phyloP scores from a whole-genome alignment of 1,140 invertebrate genomes.

The Philotrypesis tridentata region DNA sequence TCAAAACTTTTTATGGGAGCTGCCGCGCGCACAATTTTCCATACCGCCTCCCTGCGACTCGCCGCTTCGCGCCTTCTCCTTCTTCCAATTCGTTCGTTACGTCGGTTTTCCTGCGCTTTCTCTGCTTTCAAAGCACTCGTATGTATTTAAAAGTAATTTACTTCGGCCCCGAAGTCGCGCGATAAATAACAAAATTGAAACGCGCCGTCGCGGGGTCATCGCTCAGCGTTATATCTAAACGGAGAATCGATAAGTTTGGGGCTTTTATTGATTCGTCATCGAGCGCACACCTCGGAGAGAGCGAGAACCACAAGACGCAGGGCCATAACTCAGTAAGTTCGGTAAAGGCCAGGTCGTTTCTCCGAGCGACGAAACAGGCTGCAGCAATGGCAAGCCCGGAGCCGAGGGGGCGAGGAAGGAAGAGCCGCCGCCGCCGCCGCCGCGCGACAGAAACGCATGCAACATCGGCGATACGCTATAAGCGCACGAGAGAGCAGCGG shows the following conservation, averaged over 20 bases:
- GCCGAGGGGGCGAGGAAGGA: background rate
- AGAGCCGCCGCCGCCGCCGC: too few species aligned
- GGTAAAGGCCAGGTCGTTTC: conserved; percentile 54
- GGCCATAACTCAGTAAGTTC: conserved; percentile 62
- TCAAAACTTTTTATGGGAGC: conserved; percentile 63
- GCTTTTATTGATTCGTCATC: conserved; percentile 46
- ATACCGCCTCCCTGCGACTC: conserved; percentile 45
- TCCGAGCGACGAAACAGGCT: conserved; percentile 5
- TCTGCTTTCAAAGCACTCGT: too few species aligned
- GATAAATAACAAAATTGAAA: too few species aligned
- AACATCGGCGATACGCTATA: conserved; percentile 37
- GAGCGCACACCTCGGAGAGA: conserved; percentile 15
- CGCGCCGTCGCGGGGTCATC: too few species aligned
- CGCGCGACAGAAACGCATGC: conserved; percentile 8
- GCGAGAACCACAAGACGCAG: conserved; percentile 50
- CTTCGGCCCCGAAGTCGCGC: too few species aligned
- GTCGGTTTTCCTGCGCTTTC: background rate
- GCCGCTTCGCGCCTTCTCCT: background rate
- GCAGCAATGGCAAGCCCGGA: background rate
- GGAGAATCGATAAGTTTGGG: background rate
- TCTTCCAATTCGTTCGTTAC: background rate
- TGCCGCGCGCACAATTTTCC: conserved; percentile 68
- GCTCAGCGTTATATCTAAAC: too few species aligned
- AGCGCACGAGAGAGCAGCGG: conserved; percentile 45
- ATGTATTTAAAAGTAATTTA: too few species aligned